These are phyloP conservation scores for Hycleus phaleratus DNA, from an alignment of 1,140 invertebrate species.

Conservation along the genomic window DNA sequence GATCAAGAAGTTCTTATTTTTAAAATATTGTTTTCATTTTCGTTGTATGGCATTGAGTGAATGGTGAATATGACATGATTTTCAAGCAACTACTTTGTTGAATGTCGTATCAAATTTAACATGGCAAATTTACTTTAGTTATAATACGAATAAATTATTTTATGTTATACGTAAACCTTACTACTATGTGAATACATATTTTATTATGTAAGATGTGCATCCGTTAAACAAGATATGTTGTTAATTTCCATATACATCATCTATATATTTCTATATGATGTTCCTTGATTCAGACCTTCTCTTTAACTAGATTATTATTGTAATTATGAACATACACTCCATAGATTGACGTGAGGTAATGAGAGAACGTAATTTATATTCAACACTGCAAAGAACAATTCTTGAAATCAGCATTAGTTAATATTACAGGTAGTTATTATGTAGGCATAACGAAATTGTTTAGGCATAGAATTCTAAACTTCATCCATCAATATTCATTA, in stretches of 20 bases:
- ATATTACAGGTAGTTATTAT: background rate
- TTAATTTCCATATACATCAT: no score
- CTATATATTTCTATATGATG: no score
- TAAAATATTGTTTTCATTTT: slow-evolving; percentile 3
- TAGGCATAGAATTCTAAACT: background rate
- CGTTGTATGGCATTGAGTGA: background rate
- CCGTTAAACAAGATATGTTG: no score
- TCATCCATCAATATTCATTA: background rate
- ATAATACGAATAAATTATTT: no score
- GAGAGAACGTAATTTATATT: slow-evolving; percentile 16
- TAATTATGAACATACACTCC: slow-evolving; percentile 17
- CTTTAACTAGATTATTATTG: slow-evolving; percentile 20
- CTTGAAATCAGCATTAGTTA: slow-evolving; percentile 18
- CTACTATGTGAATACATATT: no score
- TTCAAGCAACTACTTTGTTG: no score
- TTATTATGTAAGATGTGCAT: no score
- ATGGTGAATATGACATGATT: no score
- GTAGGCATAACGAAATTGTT: background rate
- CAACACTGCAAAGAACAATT: slow-evolving; percentile 14
- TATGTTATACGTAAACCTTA: no score
- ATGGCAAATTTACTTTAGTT: no score
- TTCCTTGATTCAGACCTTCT: no score
- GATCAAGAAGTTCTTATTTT: slow-evolving; percentile 8
- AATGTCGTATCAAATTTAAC: no score
- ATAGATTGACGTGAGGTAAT: slow-evolving; percentile 13